These are phyloP conservation scores for Sebastes steindachneri DNA, from an alignment of 2,797 vertebrate species.

Conservation along the genomic window DNA sequence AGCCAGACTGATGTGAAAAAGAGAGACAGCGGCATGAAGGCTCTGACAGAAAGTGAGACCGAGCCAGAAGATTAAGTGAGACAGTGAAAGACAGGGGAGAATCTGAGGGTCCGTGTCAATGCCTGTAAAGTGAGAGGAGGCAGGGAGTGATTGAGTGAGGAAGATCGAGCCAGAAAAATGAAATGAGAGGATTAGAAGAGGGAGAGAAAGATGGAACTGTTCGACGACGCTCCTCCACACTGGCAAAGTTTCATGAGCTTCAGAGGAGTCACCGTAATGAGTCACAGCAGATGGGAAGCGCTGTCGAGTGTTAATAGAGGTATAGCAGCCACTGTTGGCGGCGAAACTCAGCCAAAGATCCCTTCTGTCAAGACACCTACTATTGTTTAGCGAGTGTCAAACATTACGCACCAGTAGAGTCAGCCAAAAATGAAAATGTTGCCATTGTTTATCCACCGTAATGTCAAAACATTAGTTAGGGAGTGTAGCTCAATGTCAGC, in stretches of 20 bases:
- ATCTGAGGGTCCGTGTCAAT: background rate
- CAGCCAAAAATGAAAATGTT: background rate
- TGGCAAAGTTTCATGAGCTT: conserved; percentile 58
- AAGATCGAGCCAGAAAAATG: conserved; percentile 20
- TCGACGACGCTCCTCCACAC: conserved; percentile 38
- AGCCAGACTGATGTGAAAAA: conserved; percentile 22
- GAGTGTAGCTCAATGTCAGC: background rate
- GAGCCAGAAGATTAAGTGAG: conserved; percentile 26
- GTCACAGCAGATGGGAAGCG: conserved; percentile 67
- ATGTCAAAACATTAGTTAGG: conserved; percentile 1
- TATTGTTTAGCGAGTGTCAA: conserved; percentile 30
- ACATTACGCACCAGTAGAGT: background rate
- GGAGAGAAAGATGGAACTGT: conserved; percentile 25
- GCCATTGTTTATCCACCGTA: background rate
- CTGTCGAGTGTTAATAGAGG: conserved; percentile 63
- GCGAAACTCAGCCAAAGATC: conserved; percentile 3
- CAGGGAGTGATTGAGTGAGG: conserved; percentile 16
- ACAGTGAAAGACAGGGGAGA: background rate
- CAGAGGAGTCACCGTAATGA: conserved; percentile 62
- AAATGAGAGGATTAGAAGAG: conserved; percentile 41
- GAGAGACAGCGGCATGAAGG: background rate
- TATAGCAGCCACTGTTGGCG: conserved; percentile 33
- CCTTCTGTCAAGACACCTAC: background rate
- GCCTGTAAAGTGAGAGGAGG: conserved; percentile 17
- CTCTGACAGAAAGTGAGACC: background rate